phyloP scores from a whole-genome alignment of 2,113 vertebrate genomes.

The Oenanthe oenanthe region DNA sequence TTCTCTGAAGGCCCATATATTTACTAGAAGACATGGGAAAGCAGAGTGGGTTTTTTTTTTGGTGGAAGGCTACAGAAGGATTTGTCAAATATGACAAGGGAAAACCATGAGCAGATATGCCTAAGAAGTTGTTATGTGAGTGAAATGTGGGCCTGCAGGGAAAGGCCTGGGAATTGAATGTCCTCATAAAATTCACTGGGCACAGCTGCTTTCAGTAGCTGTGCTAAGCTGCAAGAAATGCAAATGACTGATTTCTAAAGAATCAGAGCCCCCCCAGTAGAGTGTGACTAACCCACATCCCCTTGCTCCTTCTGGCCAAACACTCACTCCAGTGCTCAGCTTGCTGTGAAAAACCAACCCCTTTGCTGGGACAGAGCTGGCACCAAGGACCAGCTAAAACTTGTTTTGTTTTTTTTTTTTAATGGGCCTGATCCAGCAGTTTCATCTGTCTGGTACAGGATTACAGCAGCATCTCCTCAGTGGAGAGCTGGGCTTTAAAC shows the following conservation, averaged over 20 bases:
- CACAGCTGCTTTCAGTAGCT: not conserved
- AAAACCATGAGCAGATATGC: not conserved
- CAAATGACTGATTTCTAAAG: not conserved
- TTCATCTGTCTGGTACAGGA: not conserved
- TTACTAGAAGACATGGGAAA: not conserved
- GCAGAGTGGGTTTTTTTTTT: not conserved
- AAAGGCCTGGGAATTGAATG: not conserved
- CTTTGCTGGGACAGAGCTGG: not conserved
- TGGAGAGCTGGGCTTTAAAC: not conserved
- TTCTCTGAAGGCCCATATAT: not conserved
- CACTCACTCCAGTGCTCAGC: not conserved
- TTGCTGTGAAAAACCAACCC: not conserved
- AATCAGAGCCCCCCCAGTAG: not conserved
- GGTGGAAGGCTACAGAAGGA: not conserved
- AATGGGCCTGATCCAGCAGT: not conserved
- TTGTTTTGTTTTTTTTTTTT: not conserved
- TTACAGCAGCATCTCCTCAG: not conserved
- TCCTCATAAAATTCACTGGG: not conserved
- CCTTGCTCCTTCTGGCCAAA: not conserved
- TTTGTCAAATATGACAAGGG: not conserved
- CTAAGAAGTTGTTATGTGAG: not conserved
- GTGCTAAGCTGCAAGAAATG: conserved; percentile 26
- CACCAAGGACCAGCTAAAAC: not conserved
- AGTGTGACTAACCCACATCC: not conserved
- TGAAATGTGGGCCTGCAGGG: not conserved